Base-by-base conservation (phyloP, 2,888 invertebrate genomes). In the Epirrhoe tristata region DNA sequence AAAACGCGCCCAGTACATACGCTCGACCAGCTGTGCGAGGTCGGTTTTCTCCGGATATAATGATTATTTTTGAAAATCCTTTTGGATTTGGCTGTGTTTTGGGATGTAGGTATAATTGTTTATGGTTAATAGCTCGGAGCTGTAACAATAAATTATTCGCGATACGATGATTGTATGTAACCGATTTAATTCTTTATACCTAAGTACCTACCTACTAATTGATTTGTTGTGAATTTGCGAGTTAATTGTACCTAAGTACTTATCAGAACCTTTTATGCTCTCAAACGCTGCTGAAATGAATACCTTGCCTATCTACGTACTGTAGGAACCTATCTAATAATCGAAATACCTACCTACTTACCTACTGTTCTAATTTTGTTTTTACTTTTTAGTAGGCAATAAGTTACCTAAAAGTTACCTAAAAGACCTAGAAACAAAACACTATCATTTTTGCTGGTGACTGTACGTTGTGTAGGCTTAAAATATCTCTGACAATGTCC, bases 41-140 rank as follows among this genome's bases (percentile, higher is more conserved):
- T n/a, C n/a, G n/a, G n/a, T n/a, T n/a, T n/a, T n/a, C n/a, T n/a
- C n/a, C n/a, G n/a, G n/a, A n/a, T n/a, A n/a, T n/a, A n/a, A n/a
- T n/a, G n/a, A n/a, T n/a, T n/a, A n/a, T n/a, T n/a, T n/a, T n/a
- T n/a, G n/a, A n/a, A n/a, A n/a, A n/a, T n/a, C n/a, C n/a, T n/a
- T n/a, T n/a, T n/a, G n/a, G n/a, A n/a, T n/a, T n/a, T n/a, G n/a
- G n/a, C n/a, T n/a, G n/a, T n/a, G n/a, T n/a, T n/a, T n/a, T n/a
- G n/a, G n/a, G 53, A 46, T 58, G 32, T 4, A 34, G 1, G 34
- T 34, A 34, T 60, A 65, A 65, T 65, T 60, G 59, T 43, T 16
- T 51, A 34, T 32, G 56, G 56, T 59, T 65, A 61, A 64, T 64
- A 52, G 64, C 54, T 61, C 39, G 24, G 14, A 63, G 60, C 52